These are phyloP conservation scores for Pan troglodytes DNA, from an alignment of 2,113 vertebrate genomes.

Conservation along the genomic window NHGRI_mPanTro3-v2.1_pri NC_072414.2:73751501-73752000, in stretches of 20 bases:
- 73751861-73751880: background rate
- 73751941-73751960: fast-evolving
- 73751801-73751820: fast-evolving
- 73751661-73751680: background rate
- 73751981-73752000: background rate
- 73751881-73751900: fast-evolving
- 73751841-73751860: background rate
- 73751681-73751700: background rate
- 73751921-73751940: fast-evolving
- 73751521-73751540: background rate
- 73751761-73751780: background rate
- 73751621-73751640: background rate
- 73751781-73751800: background rate
- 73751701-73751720: background rate
- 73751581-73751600: background rate
- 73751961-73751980: fast-evolving
- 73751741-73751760: background rate
- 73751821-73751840: fast-evolving
- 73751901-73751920: background rate
- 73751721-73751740: background rate
- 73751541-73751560: background rate
- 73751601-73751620: background rate
- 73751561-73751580: background rate
- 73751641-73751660: too few relatives aligned
- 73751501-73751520: background rate